Conservation (phyloP, 30 jellyfish, hydroid and myxozoan genomes). For the Sanderia malayensis region DNA sequence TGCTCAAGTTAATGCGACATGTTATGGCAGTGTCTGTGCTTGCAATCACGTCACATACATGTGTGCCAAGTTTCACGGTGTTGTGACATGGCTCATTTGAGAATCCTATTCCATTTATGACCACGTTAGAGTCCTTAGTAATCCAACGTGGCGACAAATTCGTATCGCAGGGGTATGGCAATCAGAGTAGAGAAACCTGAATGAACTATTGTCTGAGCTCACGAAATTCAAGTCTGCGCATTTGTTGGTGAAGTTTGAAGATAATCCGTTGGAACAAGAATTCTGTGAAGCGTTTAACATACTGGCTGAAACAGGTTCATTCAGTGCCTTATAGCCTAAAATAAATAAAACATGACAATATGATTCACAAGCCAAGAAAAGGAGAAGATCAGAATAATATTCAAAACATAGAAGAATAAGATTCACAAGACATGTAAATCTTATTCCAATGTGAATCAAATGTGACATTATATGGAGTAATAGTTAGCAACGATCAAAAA, state of each 20-base stretch:
- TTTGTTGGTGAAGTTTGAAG: background rate
- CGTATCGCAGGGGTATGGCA: too few species aligned
- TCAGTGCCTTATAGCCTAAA: conserved; percentile 5
- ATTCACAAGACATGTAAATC: too few species aligned
- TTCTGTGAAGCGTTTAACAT: background rate
- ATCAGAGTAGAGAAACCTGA: conserved; percentile 28
- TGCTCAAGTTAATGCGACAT: conserved; percentile 50
- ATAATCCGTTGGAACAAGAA: background rate
- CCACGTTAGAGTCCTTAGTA: conserved; percentile 39
- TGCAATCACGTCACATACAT: conserved; percentile 34
- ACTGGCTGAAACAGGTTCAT: background rate
- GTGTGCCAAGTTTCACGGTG: conserved; percentile 65
- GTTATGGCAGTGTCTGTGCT: conserved; percentile 45
- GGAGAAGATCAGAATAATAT: too few species aligned
- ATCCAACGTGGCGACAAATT: conserved; percentile 45
- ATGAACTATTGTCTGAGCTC: conserved; percentile 9
- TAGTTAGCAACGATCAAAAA: too few species aligned
- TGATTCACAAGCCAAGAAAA: too few species aligned
- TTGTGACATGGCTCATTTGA: conserved; percentile 46
- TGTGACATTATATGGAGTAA: too few species aligned
- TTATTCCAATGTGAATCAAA: too few species aligned
- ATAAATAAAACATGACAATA: too few species aligned
- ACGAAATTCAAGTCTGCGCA: background rate
- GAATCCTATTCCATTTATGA: conserved; percentile 63
- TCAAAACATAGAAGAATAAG: too few species aligned